A percentile compares a stretch with the other conserved stretches of the same genome.
These are phyloP conservation scores for silkworm (Bombyx mori) DNA, from an alignment of 1,140 invertebrate species.

Conservation along the genomic window ASM3026992v2 NC_085118.1:1201001-1201500, in stretches of 20 bases:
- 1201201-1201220: constrained; percentile 18
- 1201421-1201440: constrained; percentile 39
- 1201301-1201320: constrained; percentile 31
- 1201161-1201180: constrained; percentile 32
- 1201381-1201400: constrained; percentile 35
- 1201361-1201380: constrained; percentile 32
- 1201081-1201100: constrained; percentile 69
- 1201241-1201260: constrained; percentile 21
- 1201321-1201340: constrained; percentile 53
- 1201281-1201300: constrained; percentile 36
- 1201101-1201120: constrained; percentile 87
- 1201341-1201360: constrained; percentile 35
- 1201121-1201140: constrained; percentile 78
- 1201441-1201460: constrained; percentile 62
- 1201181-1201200: constrained; percentile 20
- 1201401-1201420: constrained; percentile 43
- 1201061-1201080: constrained; percentile 76
- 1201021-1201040: constrained; percentile 48
- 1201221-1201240: constrained; percentile 30
- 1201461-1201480: constrained; percentile 59
- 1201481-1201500: too few species aligned
- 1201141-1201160: constrained; percentile 60
- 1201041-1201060: constrained; percentile 66
- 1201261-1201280: constrained; percentile 27
- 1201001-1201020: constrained; percentile 55